Percentiles rank a stretch among this genome's conserved stretches.
Evolutionary conservation across 2,797 vertebrate genomes (phyloP).

Genomic region (Hyperoplus lanceolatus): DNA sequence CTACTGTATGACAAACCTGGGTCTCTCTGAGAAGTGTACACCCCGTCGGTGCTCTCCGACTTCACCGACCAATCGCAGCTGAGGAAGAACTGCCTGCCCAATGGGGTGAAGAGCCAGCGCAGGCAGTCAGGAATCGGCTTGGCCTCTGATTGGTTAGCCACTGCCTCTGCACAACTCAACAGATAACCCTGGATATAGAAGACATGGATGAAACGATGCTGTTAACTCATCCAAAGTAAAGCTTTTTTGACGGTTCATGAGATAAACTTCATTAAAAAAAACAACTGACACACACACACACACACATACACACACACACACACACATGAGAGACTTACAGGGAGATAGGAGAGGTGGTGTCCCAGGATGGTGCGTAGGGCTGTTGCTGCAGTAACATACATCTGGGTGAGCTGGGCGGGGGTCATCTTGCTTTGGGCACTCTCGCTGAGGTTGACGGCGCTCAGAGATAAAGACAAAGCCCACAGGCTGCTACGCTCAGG

Average conservation of each 20-base stretch:
- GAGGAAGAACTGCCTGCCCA: constrained; percentile 96
- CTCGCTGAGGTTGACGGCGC: constrained; percentile 94
- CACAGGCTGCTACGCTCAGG: constrained; percentile 90
- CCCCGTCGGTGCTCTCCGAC: constrained; percentile 86
- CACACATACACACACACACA: background rate
- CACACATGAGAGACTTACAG: constrained; percentile 82
- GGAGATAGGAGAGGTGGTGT: constrained; percentile 90
- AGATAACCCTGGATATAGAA: constrained; percentile 89
- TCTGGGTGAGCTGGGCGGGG: constrained; percentile 89
- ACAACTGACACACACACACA: no score
- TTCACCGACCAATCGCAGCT: constrained; percentile 95
- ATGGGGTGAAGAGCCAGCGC: constrained; percentile 95
- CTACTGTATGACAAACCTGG: constrained; percentile 84
- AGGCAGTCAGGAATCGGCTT: constrained; percentile 90
- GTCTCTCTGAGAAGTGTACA: constrained; percentile 93
- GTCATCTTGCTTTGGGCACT: constrained; percentile 94
- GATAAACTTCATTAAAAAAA: background rate
- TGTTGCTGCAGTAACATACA: constrained; percentile 93
- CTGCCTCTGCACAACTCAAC: constrained; percentile 90
- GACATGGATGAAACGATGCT: background rate
- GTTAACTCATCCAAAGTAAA: background rate
- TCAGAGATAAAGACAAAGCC: constrained; percentile 92
- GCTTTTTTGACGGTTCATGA: background rate
- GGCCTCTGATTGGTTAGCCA: constrained; percentile 86
- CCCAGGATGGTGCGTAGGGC: constrained; percentile 89